Conservation (phyloP, 2,113 vertebrate species). For the Apteryx mantelli region DNA sequence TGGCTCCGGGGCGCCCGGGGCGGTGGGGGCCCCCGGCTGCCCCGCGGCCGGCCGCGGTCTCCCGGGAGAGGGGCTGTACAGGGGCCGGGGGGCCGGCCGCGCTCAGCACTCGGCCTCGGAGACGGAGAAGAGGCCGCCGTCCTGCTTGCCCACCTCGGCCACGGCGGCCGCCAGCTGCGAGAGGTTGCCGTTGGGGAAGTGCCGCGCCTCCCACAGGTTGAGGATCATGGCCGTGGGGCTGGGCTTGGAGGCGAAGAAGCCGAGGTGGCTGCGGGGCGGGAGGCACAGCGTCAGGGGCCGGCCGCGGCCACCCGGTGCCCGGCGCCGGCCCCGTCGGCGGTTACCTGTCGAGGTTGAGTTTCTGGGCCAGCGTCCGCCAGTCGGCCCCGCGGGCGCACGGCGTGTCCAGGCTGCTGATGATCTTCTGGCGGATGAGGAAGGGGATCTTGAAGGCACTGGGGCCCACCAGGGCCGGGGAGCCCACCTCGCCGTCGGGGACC, state of each 20-base stretch:
- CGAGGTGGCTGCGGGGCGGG: constrained; percentile 88
- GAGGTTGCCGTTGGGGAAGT: constrained; percentile 98
- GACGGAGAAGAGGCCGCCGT: constrained; percentile 93
- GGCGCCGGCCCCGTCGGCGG: not conserved
- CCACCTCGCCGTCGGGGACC: constrained; percentile 89
- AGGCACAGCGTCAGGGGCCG: not conserved
- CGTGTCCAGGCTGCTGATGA: constrained; percentile 96
- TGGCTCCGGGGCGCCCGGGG: not conserved
- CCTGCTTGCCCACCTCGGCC: constrained; percentile 97
- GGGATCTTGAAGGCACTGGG: constrained; percentile 99
- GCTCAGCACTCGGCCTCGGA: constrained; percentile 95
- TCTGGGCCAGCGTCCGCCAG: constrained; percentile 97
- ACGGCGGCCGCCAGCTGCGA: constrained; percentile 94
- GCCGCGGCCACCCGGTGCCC: too few species aligned
- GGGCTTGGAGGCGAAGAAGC: constrained; percentile 95
- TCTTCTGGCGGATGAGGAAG: constrained; percentile 99
- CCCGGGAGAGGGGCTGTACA: not conserved
- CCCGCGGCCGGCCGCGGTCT: not conserved
- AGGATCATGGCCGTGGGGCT: constrained; percentile 98
- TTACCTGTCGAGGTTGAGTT: constrained; percentile 97
- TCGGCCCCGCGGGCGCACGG: constrained; percentile 91
- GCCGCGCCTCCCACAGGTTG: constrained; percentile 97
- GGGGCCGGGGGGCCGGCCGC: not conserved
- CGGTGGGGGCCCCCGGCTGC: not conserved
- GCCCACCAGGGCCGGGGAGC: constrained; percentile 92